Base-by-base conservation (phyloP, 1,140 invertebrate genomes). In the Diorhabda elongata region DNA sequence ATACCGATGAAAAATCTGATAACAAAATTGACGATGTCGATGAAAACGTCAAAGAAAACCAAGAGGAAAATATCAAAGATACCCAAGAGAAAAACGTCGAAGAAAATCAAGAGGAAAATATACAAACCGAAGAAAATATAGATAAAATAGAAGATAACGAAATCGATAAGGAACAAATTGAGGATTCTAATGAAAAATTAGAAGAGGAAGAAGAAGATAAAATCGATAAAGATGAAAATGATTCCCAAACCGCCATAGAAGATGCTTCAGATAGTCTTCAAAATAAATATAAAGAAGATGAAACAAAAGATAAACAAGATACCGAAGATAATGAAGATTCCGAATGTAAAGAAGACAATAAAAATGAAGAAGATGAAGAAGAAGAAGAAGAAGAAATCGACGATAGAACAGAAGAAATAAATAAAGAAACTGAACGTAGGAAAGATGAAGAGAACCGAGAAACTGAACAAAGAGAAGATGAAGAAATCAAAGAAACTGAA, bases 1-100 rank as follows among this genome's bases (percentile, higher is more conserved):
- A 65, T 3, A 56, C 47, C 11, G 43, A 47, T 59, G 9, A 70
- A 44, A 67, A 64, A 26, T 26, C 26, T 26, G 26, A 26, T 11
- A 65, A 72, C 44, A 11, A 44, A 62, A 44, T 43, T 67, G 41
- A 70, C 63, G 7, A 63, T 52, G 3, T 47, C 68, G 66, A 26
- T 52, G 52, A 65, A 60, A 62, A 9, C 47, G 47, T 52, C 9
- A 52, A 5, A 26, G 58, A 69, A 57, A 26, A 69, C 8, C 57
- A 42, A 41, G 44, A 44, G 52, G 61, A 61, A 61, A 61, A 9
- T 9, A 9, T 52, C 9, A 52, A 5, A 52, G 47, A 52, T 52
- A 52, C 47, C 5, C 47, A 26, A 26, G 26, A 6, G 47, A 52
- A 52, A 52, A n/a, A 52, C n/a, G 47, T 2, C 4, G 47, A 52